These are phyloP conservation scores for Hymenochirus boettgeri DNA, from an alignment of 2,113 vertebrate genomes.

Conservation along the genomic window DNA sequence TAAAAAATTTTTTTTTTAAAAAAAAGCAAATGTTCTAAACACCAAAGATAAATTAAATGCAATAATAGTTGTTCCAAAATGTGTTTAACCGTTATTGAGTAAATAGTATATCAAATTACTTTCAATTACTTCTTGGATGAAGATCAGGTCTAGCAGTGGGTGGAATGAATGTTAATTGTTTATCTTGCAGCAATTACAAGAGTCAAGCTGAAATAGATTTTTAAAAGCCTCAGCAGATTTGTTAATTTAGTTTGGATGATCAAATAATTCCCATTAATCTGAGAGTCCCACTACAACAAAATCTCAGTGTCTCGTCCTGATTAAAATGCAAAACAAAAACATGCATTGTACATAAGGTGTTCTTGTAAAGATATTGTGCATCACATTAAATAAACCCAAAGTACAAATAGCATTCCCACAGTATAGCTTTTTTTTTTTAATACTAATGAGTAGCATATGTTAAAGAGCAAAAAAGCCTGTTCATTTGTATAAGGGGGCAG, in stretches of 20 bases:
- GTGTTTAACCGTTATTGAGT: slow-evolving; percentile 33
- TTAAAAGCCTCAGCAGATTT: slow-evolving; percentile 45
- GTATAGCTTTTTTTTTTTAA: too few relatives aligned
- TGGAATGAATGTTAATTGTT: slow-evolving; percentile 45
- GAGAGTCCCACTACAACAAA: slow-evolving; percentile 29
- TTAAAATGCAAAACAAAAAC: slow-evolving; percentile 19
- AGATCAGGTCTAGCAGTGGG: slow-evolving; percentile 27
- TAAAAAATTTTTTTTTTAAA: too few relatives aligned
- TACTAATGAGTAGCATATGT: too few relatives aligned
- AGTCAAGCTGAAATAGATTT: slow-evolving; percentile 42
- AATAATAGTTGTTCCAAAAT: slow-evolving; percentile 35
- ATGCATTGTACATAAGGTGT: too few relatives aligned
- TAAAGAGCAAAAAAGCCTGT: too few relatives aligned
- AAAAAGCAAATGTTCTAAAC: slow-evolving; percentile 30
- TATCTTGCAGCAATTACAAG: slow-evolving; percentile 43
- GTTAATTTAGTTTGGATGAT: slow-evolving; percentile 24
- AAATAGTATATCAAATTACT: slow-evolving; percentile 41
- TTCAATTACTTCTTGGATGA: slow-evolving; percentile 44
- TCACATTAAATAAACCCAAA: background rate
- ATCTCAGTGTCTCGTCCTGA: slow-evolving; percentile 21
- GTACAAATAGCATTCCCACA: too few relatives aligned
- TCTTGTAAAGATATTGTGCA: too few relatives aligned
- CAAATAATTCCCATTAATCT: slow-evolving; percentile 41
- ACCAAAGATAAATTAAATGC: slow-evolving; percentile 22
- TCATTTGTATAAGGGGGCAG: too few relatives aligned